A percentile compares a stretch with the other conserved stretches of the same genome.
phyloP scores from a whole-genome alignment of 2,113 vertebrate genomes.

The Aspiorhynchus laticeps region DNA sequence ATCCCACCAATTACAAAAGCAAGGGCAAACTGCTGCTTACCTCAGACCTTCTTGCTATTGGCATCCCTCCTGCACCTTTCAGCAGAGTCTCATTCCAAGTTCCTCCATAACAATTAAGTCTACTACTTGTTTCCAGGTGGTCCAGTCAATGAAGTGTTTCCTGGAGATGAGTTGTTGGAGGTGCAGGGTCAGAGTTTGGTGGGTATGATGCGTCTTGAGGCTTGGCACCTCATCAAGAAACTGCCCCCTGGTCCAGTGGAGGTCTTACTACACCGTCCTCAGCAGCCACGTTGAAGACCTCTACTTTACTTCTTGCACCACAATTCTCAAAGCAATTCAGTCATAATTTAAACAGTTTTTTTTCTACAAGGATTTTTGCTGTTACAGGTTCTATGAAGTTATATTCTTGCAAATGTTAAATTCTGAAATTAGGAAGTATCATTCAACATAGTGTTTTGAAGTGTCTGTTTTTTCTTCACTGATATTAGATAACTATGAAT shows the following conservation, averaged over 20 bases:
- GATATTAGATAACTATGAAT: neutral
- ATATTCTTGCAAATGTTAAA: neutral
- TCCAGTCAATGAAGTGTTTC: slow-evolving; percentile 68
- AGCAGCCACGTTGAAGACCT: neutral
- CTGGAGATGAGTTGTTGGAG: slow-evolving; percentile 76
- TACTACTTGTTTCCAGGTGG: slow-evolving; percentile 66
- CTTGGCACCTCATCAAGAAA: slow-evolving; percentile 74
- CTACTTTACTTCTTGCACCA: neutral
- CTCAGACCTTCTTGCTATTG: neutral
- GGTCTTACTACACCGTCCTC: slow-evolving; percentile 67
- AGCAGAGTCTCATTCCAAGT: neutral
- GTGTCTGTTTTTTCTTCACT: neutral
- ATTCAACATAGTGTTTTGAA: neutral
- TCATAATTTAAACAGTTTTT: slow-evolving; percentile 9
- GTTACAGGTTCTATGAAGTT: slow-evolving; percentile 11
- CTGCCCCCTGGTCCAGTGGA: slow-evolving; percentile 75
- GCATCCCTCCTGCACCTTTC: neutral
- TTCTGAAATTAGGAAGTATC: neutral
- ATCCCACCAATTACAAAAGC: neutral
- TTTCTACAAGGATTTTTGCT: neutral
- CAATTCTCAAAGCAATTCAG: neutral
- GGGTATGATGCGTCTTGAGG: slow-evolving; percentile 75
- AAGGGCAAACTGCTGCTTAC: neutral
- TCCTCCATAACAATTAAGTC: neutral
- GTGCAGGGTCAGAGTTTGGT: slow-evolving; percentile 66